Base-by-base conservation (phyloP, 2,888 invertebrate species). In the Ornithoptera priamus region DNA sequence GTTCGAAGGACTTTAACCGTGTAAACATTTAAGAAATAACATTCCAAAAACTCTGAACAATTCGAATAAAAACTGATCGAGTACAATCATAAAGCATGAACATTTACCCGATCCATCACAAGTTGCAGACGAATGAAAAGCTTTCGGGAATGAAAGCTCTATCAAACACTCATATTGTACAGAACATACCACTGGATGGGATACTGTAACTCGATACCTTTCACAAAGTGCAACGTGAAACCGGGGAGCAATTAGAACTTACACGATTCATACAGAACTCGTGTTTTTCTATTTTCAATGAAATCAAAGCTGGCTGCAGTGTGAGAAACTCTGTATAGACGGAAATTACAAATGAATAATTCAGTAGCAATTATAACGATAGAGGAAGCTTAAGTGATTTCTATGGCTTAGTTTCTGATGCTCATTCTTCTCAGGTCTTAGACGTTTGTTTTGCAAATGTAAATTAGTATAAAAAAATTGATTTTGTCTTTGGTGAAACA, bases 201-300 rank as follows among this genome's bases (percentile, higher is more conserved):
- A 66, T 50, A 58, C 53, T n/a, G 62, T 42, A 67, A 56, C 24
- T 42, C 62, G 24, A 67, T 42, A 18, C 62, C 24, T 20, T 46
- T 67, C 62, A 46, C 42, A 58, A 67, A 57, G 62, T 57, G 42
- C n/a, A 24, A 36, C 57, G 24, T 62, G 67, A 46, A 62, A 57
- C 62, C n/a, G 57, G 62, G 46, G 17, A 24, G 10, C 67, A 67
- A 67, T 62, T 67, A 62, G 62, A 67, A 67, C 24, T 67, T 57
- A 62, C 56, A 58, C 42, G 39, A 22, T 62, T 22, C 59, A 22
- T 22, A 42, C 39, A 10, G 56, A 57, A 57, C 17, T 20, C n/a
- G 22, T 39, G 46, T 59, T 65, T 18, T 66, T 22, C 39, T 17
- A 42, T 42, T 65, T 65, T 18, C 18, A 50, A 50, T 39, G 39